These are phyloP conservation scores for Zoanthus sociatus DNA, from an alignment of 92 coral and sea anemone genomes.

Conservation along the genomic window DNA sequence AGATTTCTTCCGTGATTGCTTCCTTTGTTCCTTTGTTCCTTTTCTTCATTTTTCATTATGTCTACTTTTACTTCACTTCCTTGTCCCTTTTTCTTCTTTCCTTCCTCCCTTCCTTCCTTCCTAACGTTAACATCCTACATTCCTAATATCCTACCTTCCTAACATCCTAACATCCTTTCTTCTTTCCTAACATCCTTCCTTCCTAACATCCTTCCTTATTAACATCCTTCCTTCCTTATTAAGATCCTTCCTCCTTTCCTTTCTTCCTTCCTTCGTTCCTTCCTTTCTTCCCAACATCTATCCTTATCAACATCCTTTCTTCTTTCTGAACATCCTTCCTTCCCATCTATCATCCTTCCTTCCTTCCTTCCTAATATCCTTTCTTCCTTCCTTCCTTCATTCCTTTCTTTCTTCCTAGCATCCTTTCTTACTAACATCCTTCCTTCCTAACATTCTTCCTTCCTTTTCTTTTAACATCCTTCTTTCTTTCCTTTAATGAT, in stretches of 20 bases:
- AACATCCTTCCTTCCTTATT: background rate
- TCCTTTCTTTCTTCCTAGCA: background rate
- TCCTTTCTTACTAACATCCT: background rate
- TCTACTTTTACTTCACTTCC: too few species aligned
- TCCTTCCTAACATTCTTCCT: background rate
- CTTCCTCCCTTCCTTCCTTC: too few species aligned
- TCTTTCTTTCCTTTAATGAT: too few species aligned
- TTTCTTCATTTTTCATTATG: too few species aligned
- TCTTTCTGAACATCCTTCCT: background rate
- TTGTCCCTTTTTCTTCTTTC: background rate
- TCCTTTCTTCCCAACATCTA: too few species aligned
- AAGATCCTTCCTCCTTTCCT: background rate
- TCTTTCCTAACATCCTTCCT: background rate
- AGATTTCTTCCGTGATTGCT: background rate
- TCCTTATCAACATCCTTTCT: background rate
- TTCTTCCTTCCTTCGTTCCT: background rate
- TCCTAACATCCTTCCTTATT: background rate
- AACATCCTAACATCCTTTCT: background rate
- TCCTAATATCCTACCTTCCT: background rate
- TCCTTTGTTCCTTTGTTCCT: too few species aligned
- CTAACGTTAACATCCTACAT: too few species aligned
- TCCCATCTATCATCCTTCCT: background rate
- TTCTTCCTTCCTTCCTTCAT: background rate
- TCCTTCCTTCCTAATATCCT: too few species aligned
- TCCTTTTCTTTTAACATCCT: too few species aligned